A percentile compares a stretch with the other conserved stretches of the same genome.
Conservation (phyloP, 1,140 invertebrate genomes). For the Nasonia vitripennis region DNA sequence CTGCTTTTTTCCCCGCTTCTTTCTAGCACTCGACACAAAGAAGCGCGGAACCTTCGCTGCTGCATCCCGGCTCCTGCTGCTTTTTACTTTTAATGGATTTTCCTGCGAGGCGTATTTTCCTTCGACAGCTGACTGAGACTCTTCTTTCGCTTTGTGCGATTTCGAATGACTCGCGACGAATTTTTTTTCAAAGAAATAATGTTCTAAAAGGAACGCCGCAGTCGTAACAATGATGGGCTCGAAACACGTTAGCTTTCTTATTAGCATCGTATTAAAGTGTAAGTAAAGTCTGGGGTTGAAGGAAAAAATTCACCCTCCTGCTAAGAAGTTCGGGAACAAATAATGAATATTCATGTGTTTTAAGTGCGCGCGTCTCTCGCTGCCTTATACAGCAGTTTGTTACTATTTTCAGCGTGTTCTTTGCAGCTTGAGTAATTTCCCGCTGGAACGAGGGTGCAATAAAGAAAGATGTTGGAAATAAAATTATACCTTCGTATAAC, state of each 20-base stretch:
- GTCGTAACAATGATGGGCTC: not conserved
- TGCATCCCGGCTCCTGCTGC: not conserved
- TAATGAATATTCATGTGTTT: slow-evolving; percentile 18
- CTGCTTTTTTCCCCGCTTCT: not conserved
- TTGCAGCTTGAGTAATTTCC: not conserved
- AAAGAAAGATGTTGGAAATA: not conserved
- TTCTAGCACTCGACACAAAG: not conserved
- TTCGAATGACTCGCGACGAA: not conserved
- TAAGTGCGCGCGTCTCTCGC: not conserved
- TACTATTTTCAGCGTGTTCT: not conserved
- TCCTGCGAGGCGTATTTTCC: not conserved
- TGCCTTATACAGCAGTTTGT: not conserved
- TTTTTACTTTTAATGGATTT: slow-evolving; percentile 19
- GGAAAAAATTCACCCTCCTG: not conserved
- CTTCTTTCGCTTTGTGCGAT: not conserved
- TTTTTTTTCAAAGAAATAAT: not conserved
- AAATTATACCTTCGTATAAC: not conserved
- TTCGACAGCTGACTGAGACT: not conserved
- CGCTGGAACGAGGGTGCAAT: too few species aligned
- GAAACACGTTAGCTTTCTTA: slow-evolving; percentile 5
- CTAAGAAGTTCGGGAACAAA: not conserved
- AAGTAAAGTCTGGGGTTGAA: not conserved
- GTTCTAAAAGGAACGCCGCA: too few species aligned
- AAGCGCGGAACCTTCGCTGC: not conserved
- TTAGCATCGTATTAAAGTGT: not conserved